These are phyloP conservation scores for Polyploca ridens DNA, from an alignment of 2,888 invertebrate species.

Conservation along the genomic window DNA sequence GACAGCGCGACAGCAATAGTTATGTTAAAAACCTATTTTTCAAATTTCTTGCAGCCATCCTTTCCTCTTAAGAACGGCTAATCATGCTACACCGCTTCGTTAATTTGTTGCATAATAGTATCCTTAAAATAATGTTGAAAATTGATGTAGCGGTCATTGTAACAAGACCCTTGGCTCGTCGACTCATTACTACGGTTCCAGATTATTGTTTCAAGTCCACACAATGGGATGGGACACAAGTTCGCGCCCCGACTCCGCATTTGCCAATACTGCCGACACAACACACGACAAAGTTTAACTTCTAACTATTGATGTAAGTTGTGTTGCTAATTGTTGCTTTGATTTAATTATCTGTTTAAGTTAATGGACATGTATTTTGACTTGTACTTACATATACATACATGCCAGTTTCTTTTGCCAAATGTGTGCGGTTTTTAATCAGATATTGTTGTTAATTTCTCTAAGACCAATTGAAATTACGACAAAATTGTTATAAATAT, in stretches of 20 bases:
- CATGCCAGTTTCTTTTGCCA: not conserved
- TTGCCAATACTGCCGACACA: constrained; percentile 50
- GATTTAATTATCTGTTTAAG: not conserved
- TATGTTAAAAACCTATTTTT: too few relatives aligned
- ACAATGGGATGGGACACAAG: constrained; percentile 75
- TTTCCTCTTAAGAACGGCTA: too few relatives aligned
- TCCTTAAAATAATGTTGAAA: not conserved
- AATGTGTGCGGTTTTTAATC: too few relatives aligned
- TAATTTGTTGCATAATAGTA: too few relatives aligned
- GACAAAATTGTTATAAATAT: too few relatives aligned
- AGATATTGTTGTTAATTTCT: too few relatives aligned
- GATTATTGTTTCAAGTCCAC: constrained; percentile 80
- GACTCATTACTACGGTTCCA: constrained; percentile 75
- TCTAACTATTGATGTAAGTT: not conserved
- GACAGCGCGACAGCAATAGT: too few relatives aligned
- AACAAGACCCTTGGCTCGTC: constrained; percentile 47
- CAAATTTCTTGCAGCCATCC: too few relatives aligned
- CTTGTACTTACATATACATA: not conserved
- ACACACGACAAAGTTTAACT: not conserved
- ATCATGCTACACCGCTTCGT: too few relatives aligned
- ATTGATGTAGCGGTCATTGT: constrained; percentile 38
- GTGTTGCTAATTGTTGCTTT: not conserved
- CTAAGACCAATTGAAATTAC: too few relatives aligned
- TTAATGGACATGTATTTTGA: too few relatives aligned
- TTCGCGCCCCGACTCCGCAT: constrained; percentile 66